A percentile compares a stretch with the other conserved stretches of the same genome.
phyloP scores from a whole-genome alignment of 2,113 vertebrate species.

The Himantopus leucocephalus region DNA sequence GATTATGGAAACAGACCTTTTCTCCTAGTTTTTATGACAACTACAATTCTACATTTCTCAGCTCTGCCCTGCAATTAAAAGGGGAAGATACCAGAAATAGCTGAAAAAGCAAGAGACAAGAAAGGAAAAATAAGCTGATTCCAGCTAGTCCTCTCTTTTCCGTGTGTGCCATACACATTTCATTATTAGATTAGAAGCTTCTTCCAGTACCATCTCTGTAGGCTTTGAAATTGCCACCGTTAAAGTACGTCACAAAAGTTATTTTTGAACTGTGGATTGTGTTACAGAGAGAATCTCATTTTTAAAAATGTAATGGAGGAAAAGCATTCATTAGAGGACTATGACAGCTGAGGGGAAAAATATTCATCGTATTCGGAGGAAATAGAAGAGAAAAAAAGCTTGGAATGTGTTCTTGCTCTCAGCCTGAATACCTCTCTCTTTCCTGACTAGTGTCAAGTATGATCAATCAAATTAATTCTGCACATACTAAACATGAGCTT shows the following conservation, averaged over 20 bases:
- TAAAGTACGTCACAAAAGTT: slow-evolving; percentile 46
- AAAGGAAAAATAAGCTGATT: slow-evolving; percentile 32
- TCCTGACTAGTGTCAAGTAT: slow-evolving; percentile 32
- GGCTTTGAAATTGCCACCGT: slow-evolving; percentile 57
- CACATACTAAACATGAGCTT: not conserved
- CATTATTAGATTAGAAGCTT: slow-evolving; percentile 27
- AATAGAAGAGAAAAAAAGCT: not conserved
- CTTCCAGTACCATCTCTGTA: not conserved
- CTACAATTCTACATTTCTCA: not conserved
- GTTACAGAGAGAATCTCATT: slow-evolving; percentile 26
- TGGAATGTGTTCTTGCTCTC: slow-evolving; percentile 30
- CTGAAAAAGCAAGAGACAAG: slow-evolving; percentile 13
- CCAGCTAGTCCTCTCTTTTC: not conserved
- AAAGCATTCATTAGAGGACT: slow-evolving; percentile 39
- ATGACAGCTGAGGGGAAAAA: slow-evolving; percentile 24
- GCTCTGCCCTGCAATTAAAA: slow-evolving; percentile 4
- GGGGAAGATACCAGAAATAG: slow-evolving; percentile 12
- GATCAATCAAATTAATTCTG: slow-evolving; percentile 56
- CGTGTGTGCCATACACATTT: not conserved
- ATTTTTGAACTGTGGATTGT: slow-evolving; percentile 41
- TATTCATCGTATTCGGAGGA: slow-evolving; percentile 1
- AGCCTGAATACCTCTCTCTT: slow-evolving; percentile 14
- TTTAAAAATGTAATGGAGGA: slow-evolving; percentile 25
- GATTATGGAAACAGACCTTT: slow-evolving; percentile 28
- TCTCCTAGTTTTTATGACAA: slow-evolving; percentile 40